Base-by-base conservation (phyloP, 2,797 vertebrate species). In the Onychomys torridus region DNA sequence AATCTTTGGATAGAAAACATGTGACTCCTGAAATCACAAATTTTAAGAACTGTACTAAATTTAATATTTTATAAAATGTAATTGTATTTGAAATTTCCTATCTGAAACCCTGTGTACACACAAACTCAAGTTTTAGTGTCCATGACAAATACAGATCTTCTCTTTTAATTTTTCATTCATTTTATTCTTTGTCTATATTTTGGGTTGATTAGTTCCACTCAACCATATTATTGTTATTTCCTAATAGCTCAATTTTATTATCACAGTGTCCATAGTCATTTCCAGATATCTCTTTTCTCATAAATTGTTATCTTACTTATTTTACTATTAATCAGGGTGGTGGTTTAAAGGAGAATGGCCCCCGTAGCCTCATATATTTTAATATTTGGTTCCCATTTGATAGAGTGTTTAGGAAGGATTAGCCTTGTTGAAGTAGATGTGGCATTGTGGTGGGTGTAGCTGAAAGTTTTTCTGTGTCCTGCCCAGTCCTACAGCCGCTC, bases 101-200 rank as follows among this genome's bases (percentile, higher is more conserved):
- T 83, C 34, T 85, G 40, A 88, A 86, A 3, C 95, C 86, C 0
- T 88, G 10, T 81, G 27, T 81, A 81, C 5, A 55, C 23, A 40
- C 73, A 89, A 87, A 25, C 6, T 87, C 32, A 63, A 37, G 3
- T 73, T 84, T 92, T 84, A 87, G 29, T 79, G 12, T 43, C 6
- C 67, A 11, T 10, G 75, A 63, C 46, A 25, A 69, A 78, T 69
- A 23, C 17, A 75, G 8, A 63, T 83, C 87, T 91, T 91, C 12
- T 87, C 19, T 77, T 91, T 81, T 27, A 77, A 40, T 32, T 93
- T 93, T 67, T 40, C 0, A 71, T 25, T 25, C 84, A 7, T 92
- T 29, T 88, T 89, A 93, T 55, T 82, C 77, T 77, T 78, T 82
- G 1, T 40, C n/a, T 73, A 61, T 59, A 7, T 86, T 90, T 96